Conservation (phyloP, 2,888 invertebrate genomes). For the Oligia fasciuncula region DNA sequence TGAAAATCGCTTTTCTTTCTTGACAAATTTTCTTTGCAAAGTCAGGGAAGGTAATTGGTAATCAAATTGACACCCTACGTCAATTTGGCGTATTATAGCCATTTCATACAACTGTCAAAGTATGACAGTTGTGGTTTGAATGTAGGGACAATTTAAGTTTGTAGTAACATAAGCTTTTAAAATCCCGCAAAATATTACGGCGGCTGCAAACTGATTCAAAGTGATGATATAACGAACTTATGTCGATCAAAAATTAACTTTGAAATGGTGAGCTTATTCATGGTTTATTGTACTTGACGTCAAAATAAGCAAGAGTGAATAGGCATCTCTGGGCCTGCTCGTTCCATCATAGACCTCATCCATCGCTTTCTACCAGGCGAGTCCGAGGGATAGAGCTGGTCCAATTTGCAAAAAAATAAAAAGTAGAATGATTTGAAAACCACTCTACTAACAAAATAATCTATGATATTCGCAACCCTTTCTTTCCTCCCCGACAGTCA, state of each 20-base stretch:
- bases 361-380: not conserved
- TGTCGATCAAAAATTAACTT: not conserved
- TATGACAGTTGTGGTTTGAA: not conserved
- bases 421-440: not conserved
- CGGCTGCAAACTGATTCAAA: not conserved
- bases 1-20: not conserved
- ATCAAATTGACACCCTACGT: not conserved
- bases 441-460: not conserved
- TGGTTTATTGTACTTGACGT: not conserved
- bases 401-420: not conserved
- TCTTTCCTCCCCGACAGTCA: not conserved
- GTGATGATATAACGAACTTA: not conserved
- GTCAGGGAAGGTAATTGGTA: not conserved
- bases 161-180: not conserved
- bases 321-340: not conserved
- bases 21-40: not conserved
- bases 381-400: not conserved
- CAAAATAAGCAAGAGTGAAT: not conserved
- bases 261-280: not conserved
- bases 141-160: not conserved
- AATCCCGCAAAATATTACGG: too few relatives aligned
- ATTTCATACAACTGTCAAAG: not conserved
- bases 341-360: not conserved
- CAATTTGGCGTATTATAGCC: not conserved
- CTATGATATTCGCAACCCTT: slow-evolving; percentile 26